Evolutionary conservation across 2,888 invertebrate genomes (phyloP), one percentile per base, ranked within the genome.

Genomic region (Herminia tarsipennalis): DNA sequence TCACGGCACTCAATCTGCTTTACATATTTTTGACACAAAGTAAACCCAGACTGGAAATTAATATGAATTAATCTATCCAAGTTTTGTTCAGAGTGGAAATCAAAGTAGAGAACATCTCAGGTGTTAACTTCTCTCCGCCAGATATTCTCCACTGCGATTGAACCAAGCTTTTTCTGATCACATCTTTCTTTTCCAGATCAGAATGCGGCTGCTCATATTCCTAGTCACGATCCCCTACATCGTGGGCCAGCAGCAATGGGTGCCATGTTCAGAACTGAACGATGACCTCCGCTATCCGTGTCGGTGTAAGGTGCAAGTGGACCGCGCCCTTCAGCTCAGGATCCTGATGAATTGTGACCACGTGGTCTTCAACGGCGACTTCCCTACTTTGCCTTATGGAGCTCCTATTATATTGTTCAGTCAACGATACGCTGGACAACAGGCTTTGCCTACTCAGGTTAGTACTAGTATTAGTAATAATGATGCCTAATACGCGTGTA

Each of bases 261-360:
- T 93, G 46, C 96, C 96, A 8, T 97, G 96, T 77, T 93, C 94
- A 12, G 96, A 96, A 79, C 84, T 96, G 40, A 95, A 95, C 73
- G 93, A 95, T 55, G 94, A 95, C 56, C 92, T 96, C 21, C 93
- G 95, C 33, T 93, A 96, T 70, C 96, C 96, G 0, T 97, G 97
- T 87, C 90, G 93, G 24, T 92, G 92, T 39, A 77, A 83, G 13
- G 88, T 91, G 30, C 82, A 86, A 44, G 93, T 93, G 49, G 93
- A 93, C 72, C 69, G 87, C 12, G 79, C 87, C 0, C 68, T 89
- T 6, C 88, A 89, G 60, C 67, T 91, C 3, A 74, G 88, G 41
- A 94, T 97, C 58, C 89, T 93, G 63, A 94, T 97, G 93, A 94
- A 97, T 81, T 98, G 98, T 79, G 97, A 98, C 87, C 87, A 94